phyloP scores from a whole-genome alignment of 2,797 vertebrate genomes.

The Nothura maculosa region DNA sequence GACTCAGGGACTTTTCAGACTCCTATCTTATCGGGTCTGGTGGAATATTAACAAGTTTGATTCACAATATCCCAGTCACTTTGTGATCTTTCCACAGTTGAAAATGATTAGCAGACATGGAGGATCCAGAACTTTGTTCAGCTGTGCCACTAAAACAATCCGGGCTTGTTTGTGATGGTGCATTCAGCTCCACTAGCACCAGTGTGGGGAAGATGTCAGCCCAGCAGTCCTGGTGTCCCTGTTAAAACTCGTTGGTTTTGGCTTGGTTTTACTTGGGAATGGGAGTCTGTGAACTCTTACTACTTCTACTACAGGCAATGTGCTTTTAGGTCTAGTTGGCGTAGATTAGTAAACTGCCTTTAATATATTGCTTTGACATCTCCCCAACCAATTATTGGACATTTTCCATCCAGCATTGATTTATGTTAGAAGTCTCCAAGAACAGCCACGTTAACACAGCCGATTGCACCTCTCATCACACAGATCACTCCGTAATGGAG shows the following conservation, averaged over 20 bases:
- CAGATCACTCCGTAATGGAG: slow-evolving; percentile 46
- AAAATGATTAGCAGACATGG: slow-evolving; percentile 56
- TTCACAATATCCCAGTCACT: slow-evolving; percentile 55
- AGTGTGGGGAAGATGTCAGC: not conserved
- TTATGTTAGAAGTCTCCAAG: not conserved
- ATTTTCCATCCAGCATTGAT: slow-evolving; percentile 15
- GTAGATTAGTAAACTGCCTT: slow-evolving; percentile 8
- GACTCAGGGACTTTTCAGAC: slow-evolving; percentile 76
- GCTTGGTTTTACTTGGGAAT: not conserved
- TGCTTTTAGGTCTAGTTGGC: not conserved
- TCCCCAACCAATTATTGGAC: not conserved
- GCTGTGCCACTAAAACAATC: slow-evolving; percentile 51
- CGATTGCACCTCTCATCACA: slow-evolving; percentile 23
- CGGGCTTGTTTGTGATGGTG: not conserved
- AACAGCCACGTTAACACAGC: slow-evolving; percentile 34
- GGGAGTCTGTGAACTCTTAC: not conserved
- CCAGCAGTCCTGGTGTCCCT: not conserved
- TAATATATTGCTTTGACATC: slow-evolving; percentile 13
- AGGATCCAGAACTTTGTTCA: slow-evolving; percentile 73
- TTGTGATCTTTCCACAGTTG: slow-evolving; percentile 62
- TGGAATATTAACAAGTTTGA: slow-evolving; percentile 76
- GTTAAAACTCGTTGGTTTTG: not conserved
- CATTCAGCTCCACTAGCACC: not conserved
- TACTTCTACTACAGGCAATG: not conserved
- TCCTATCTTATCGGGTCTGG: slow-evolving; percentile 69